These are phyloP conservation scores for Limnephilus lunatus DNA, from an alignment of 2,888 invertebrate species.

Conservation along the genomic window DNA sequence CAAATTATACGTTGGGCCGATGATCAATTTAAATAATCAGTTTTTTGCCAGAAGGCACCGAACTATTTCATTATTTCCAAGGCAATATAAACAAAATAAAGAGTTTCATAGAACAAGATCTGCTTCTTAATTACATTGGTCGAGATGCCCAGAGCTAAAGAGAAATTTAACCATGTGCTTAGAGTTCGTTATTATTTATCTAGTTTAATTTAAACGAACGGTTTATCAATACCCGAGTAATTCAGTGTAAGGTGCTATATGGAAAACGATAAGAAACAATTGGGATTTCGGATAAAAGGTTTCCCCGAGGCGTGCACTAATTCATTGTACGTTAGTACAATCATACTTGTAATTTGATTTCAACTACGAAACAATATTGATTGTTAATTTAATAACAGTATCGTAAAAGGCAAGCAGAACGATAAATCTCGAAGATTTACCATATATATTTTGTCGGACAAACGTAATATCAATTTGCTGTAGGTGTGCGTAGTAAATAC, in stretches of 20 bases:
- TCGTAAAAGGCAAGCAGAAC: background rate
- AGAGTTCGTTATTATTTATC: conserved; percentile 42
- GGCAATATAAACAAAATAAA: conserved; percentile 44
- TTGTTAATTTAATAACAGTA: conserved; percentile 35
- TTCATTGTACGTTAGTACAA: background rate
- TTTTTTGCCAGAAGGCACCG: conserved; percentile 32
- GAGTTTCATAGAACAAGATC: conserved; percentile 25
- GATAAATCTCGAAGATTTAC: background rate
- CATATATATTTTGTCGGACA: background rate
- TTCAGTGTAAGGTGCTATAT: conserved; percentile 48
- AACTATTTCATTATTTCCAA: conserved; percentile 31
- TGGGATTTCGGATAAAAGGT: background rate
- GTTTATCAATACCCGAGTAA: conserved; percentile 13
- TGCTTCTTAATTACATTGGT: conserved; percentile 48
- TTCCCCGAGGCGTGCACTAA: conserved; percentile 14
- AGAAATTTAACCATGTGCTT: conserved; percentile 48
- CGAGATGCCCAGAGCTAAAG: conserved; percentile 35
- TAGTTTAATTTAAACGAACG: background rate
- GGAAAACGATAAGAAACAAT: conserved; percentile 46
- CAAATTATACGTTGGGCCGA: conserved; percentile 28
- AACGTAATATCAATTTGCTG: background rate
- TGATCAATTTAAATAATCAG: conserved; percentile 21
- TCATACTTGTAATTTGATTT: conserved; percentile 25
- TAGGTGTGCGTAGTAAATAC: background rate
- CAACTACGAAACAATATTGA: conserved; percentile 13